Percentiles rank a stretch among this genome's conserved stretches.
Conservation (phyloP, 1,140 invertebrate genomes). For the Macrostomum lignano region DNA sequence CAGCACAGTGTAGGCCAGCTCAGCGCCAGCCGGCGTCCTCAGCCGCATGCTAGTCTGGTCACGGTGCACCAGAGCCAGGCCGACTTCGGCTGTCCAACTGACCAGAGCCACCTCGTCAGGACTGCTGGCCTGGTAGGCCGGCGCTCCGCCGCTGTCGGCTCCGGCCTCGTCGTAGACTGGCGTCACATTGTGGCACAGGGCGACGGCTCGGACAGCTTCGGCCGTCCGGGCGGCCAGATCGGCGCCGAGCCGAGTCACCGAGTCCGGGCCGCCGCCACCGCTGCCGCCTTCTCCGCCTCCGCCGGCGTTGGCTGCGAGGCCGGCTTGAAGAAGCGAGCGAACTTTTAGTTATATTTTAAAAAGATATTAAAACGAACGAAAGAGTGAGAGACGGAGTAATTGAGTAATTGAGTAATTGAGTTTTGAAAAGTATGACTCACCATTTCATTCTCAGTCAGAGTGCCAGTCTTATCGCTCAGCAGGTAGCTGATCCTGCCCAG, state of each 20-base stretch:
- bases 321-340: no score
- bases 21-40: constrained; percentile 36
- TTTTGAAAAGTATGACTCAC: constrained; percentile 15
- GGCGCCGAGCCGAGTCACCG: no score
- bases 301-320: no score
- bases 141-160: constrained; percentile 9
- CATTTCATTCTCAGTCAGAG: constrained; percentile 95
- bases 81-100: constrained; percentile 41
- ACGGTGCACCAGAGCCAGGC: constrained; percentile 37
- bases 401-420: background rate
- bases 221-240: constrained; percentile 46
- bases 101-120: constrained; percentile 81
- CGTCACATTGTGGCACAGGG: constrained; percentile 93
- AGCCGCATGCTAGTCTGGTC: constrained; percentile 50
- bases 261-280: no score
- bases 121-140: constrained; percentile 57
- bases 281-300: no score
- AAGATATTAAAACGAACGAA: no score
- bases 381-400: no score
- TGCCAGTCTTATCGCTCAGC: constrained; percentile 88
- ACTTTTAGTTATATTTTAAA: no score
- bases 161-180: constrained; percentile 51
- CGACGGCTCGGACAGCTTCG: constrained; percentile 67
- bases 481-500: constrained; percentile 65
- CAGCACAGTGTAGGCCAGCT: constrained; percentile 61